Evolutionary conservation across 2,113 vertebrate genomes (phyloP).

Genomic region (Heterocephalus glaber): DNA sequence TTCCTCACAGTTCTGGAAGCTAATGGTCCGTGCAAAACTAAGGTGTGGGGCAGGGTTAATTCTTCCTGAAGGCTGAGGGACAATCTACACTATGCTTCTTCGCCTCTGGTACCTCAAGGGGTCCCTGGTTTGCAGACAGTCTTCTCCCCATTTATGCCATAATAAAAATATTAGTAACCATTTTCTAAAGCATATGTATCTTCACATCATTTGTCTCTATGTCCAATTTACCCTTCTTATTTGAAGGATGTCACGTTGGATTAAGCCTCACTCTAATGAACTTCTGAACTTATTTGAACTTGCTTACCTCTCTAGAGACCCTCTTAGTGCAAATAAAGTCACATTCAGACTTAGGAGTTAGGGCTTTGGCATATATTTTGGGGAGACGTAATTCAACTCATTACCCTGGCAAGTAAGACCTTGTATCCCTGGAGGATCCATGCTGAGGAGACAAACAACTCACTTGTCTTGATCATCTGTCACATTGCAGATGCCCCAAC

Average conservation of each 20-base stretch:
- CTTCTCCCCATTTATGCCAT: not conserved
- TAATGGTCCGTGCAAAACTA: not conserved
- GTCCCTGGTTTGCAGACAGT: not conserved
- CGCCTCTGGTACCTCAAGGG: not conserved
- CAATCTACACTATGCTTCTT: not conserved
- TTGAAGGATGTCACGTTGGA: not conserved
- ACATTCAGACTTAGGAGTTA: not conserved
- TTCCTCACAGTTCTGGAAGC: not conserved
- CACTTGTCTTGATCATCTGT: not conserved
- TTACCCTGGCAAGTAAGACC: not conserved
- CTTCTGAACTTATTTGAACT: not conserved
- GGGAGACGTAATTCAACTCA: not conserved
- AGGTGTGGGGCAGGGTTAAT: accelerated
- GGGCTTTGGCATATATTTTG: not conserved
- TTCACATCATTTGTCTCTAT: not conserved
- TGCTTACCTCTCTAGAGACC: not conserved
- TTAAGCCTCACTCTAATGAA: not conserved
- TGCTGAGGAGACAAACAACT: not conserved
- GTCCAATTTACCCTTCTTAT: not conserved
- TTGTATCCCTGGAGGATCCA: not conserved
- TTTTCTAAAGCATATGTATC: too few relatives aligned
- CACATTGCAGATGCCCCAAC: not conserved
- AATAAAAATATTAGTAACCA: not conserved
- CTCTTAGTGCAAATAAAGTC: not conserved
- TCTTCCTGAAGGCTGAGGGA: not conserved